Base-by-base conservation (phyloP, 2,888 invertebrate species). In the Clivina fossor region DNA sequence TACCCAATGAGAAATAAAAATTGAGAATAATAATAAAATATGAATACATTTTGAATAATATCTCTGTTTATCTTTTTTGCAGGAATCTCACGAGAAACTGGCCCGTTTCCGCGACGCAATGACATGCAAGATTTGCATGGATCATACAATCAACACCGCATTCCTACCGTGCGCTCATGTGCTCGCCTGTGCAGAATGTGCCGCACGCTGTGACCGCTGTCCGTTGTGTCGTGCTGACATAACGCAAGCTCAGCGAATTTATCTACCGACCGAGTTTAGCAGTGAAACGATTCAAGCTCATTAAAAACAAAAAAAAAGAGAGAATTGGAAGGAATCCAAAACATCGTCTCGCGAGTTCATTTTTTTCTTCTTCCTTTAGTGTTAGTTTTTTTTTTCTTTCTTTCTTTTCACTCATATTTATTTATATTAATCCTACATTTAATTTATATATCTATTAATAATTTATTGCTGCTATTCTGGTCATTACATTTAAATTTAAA, bases 81-180 rank as follows among this genome's bases (percentile, higher is more conserved):
- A 80, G 80, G 77, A 77, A 69, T 78, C 79, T 59, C 77, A 78
- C 57, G 79, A 80, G 63, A 76, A 76, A 58, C 68, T 80, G 47
- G 74, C 77, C 22, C 76, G 79, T 55, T 69, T 80, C 62, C 71
- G 82, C 63, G 85, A 86, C 66, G 83, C 86, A 48, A 83, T 90
- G 76, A 85, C 88, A 40, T 93, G 93, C 71, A 85, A 88, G 68
- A 89, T 91, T 64, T 93, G 93, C 71, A 90, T 92, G 90, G 92
- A 93, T 76, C 79, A 79, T 47, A 81, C 84, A 56, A 85, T 93
- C 69, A 86, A 90, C 75, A 85, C 89, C 26, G 86, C 88, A 63
- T 86, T 93, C 74, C 84, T 89, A 75, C 93, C 93, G 1, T 93
- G 93, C 70, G 83, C 89, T n/a, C 93, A 93, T 73, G 87, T 90